Evolutionary conservation across 2,797 vertebrate genomes (phyloP).

Genomic region (Girardinus metallicus): DNA sequence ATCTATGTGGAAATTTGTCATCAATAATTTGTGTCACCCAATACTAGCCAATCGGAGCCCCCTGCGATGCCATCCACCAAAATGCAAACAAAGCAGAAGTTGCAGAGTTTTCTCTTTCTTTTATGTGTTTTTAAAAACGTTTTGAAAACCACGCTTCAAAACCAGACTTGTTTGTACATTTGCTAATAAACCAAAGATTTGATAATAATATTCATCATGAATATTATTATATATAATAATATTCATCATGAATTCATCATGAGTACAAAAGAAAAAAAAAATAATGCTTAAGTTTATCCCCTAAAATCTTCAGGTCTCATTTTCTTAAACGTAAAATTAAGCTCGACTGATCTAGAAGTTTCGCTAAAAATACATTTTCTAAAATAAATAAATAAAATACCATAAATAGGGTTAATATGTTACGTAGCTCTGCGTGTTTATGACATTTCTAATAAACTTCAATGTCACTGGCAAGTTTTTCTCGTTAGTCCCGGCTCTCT

Average conservation of each 20-base stretch:
- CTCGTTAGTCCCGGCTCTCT: background rate
- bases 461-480: background rate
- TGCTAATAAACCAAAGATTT: background rate
- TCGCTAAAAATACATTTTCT: background rate
- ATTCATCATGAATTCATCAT: no score
- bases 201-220: background rate
- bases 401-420: background rate
- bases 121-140: background rate
- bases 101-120: background rate
- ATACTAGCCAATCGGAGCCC: background rate
- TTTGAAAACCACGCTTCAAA: background rate
- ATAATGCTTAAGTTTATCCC: background rate
- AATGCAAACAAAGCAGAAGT: background rate
- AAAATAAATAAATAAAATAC: background rate
- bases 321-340: background rate
- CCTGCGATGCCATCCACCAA: background rate
- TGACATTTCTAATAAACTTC: constrained; percentile 6
- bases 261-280: background rate
- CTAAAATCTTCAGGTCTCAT: background rate
- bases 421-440: background rate
- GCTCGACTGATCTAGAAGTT: background rate
- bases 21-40: background rate
- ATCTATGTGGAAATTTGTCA: background rate
- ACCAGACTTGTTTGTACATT: background rate
- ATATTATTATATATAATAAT: no score